These are phyloP conservation scores for Cybosia mesomella DNA, from an alignment of 2,888 invertebrate species.

Conservation along the genomic window DNA sequence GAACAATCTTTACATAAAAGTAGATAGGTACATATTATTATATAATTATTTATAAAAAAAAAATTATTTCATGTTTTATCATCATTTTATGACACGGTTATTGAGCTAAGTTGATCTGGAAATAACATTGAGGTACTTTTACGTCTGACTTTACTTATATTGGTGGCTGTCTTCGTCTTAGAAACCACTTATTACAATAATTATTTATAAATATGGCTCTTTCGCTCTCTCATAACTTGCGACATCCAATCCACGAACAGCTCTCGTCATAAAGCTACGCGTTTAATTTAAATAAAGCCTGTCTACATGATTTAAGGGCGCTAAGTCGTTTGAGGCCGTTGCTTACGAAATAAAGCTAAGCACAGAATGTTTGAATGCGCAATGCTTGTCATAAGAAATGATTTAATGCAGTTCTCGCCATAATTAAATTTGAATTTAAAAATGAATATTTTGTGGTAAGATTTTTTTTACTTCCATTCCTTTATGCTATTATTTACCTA, in stretches of 20 bases:
- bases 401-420: conserved; percentile 32
- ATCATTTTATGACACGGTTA: too few relatives aligned
- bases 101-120: too few relatives aligned
- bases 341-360: conserved; percentile 45
- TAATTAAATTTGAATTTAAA: conserved; percentile 38
- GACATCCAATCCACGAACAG: conserved; percentile 27
- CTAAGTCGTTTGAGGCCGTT: conserved; percentile 33
- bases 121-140: too few relatives aligned
- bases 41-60: too few relatives aligned
- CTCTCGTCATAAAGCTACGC: conserved; percentile 53
- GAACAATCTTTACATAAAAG: too few relatives aligned
- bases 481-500: too few relatives aligned
- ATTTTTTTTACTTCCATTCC: background rate
- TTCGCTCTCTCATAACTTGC: conserved; percentile 6
- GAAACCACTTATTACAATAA: background rate
- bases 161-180: too few relatives aligned
- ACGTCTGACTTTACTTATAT: too few relatives aligned
- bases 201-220: background rate
- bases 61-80: too few relatives aligned
- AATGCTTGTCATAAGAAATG: conserved; percentile 21
- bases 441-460: background rate
- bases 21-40: too few relatives aligned
- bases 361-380: conserved; percentile 29
- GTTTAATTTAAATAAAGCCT: conserved; percentile 64
- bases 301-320: conserved; percentile 61